Conservation (phyloP, 2,888 invertebrate species). For the Saturnia pavonia region DNA sequence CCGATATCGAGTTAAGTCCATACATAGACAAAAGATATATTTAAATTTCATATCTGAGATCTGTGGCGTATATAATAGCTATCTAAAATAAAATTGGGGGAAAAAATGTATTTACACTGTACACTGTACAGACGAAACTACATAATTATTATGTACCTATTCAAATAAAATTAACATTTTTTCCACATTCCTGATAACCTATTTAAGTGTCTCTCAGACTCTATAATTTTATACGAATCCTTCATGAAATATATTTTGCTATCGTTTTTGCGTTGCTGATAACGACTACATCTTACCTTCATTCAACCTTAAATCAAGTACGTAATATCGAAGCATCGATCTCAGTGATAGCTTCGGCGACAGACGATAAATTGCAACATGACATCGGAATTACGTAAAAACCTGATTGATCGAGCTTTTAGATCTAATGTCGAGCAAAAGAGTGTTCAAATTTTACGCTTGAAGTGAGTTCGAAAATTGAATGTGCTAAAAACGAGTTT, state of each 20-base stretch:
- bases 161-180: too few species aligned
- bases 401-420: conserved; percentile 31
- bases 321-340: conserved; percentile 30
- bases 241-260: background rate
- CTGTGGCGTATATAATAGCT: too few species aligned
- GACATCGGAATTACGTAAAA: conserved; percentile 29
- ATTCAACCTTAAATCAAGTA: conserved; percentile 14
- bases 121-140: too few species aligned
- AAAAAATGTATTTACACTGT: too few species aligned
- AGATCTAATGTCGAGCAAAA: conserved; percentile 18
- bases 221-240: background rate
- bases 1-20: too few species aligned
- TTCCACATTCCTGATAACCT: background rate
- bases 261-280: background rate
- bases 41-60: too few species aligned
- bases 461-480: background rate
- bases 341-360: conserved; percentile 25
- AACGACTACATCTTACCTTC: conserved; percentile 6
- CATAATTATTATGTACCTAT: too few species aligned
- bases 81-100: too few species aligned
- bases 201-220: background rate
- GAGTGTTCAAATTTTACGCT: conserved; percentile 5
- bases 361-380: conserved; percentile 32
- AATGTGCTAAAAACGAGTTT: background rate
- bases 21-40: too few species aligned